A percentile compares a stretch with the other conserved stretches of the same genome.
Conservation (phyloP, 2,888 invertebrate genomes). For the Conistra vaccinii region DNA sequence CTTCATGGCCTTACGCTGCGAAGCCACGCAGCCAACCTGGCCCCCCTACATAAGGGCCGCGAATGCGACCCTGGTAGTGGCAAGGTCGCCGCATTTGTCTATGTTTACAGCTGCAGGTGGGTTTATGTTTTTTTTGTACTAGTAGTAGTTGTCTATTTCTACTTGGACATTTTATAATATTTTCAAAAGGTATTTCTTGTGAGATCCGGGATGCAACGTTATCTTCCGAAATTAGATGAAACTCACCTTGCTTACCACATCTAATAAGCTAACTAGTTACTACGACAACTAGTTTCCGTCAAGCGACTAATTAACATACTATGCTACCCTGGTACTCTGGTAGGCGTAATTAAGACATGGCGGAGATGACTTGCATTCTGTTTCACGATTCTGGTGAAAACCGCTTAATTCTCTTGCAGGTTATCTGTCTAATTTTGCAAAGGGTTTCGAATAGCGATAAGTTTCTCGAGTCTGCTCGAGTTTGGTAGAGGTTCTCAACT, state of each 20-base stretch:
- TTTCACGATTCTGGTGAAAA: slow-evolving; percentile 34
- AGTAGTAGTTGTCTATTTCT: background rate
- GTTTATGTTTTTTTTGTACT: slow-evolving; percentile 27
- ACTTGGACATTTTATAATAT: background rate
- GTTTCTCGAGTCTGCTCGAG: slow-evolving; percentile 48
- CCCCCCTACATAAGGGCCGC: slow-evolving; percentile 78
- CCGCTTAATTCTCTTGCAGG: slow-evolving; percentile 46
- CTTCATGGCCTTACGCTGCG: slow-evolving; percentile 79
- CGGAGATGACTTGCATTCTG: slow-evolving; percentile 58
- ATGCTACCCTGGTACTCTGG: slow-evolving; percentile 47
- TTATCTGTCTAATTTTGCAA: slow-evolving; percentile 63
- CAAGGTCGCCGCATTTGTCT: slow-evolving; percentile 84
- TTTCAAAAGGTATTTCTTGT: background rate
- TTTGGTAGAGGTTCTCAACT: slow-evolving; percentile 55
- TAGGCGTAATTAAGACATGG: slow-evolving; percentile 55
- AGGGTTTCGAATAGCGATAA: slow-evolving; percentile 61
- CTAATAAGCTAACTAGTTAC: slow-evolving; percentile 10
- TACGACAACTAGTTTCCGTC: slow-evolving; percentile 19
- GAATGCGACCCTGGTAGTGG: slow-evolving; percentile 80
- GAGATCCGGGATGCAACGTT: no score
- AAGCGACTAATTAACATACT: slow-evolving; percentile 54
- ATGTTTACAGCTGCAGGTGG: slow-evolving; percentile 87
- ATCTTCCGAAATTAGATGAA: slow-evolving; percentile 3
- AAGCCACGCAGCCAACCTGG: slow-evolving; percentile 84
- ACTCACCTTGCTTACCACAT: slow-evolving; percentile 12